Base-by-base conservation (phyloP, 2,888 invertebrate genomes). In the Teleiodes luculella region DNA sequence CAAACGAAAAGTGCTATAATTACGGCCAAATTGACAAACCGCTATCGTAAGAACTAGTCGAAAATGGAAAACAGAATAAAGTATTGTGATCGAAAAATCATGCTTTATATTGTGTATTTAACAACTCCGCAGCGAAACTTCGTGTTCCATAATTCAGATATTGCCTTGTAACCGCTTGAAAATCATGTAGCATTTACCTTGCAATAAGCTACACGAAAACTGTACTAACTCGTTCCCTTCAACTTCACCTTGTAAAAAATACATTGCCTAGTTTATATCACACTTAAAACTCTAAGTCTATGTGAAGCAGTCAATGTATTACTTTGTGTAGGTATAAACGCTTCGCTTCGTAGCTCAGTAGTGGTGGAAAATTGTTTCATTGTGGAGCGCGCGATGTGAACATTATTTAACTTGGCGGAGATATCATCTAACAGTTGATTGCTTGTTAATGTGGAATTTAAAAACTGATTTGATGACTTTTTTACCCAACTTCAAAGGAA, bases 381-480 rank as follows among this genome's bases (percentile, higher is more conserved):
- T 28, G 43, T 35, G 20, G 14, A 41, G 30, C 51, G 31, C 31
- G 30, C 16, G 24, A 39, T 31, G 28, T 11, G 30, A 39, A 51
- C 51, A 51, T 51, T 51, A 51, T 51, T 51, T 30, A 51, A 39
- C 30, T 39, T 51, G 51, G 16, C 51, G 37, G 49, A 24, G 49
- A 49, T 49, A 49, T 10, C 13, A 49, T 49, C 49, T 46, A 13
- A 46, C 46, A 46, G 16, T 16, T 46, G 46, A 46, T 46, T 46
- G 31, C 31, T 31, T 46, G 46, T 31, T 46, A 31, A 46, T 28
- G 20, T 13, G 28, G 13, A 43, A 43, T 43, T 28, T 28, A 1
- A 28, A 43, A 43, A 43, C 5, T 28, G 20, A 43, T 43, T 24
- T 8, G 33, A n/a, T 33, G 8, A n/a, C 24, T 6, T 33, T 33